Base-by-base conservation (phyloP, 2,113 vertebrate species). In the Sylvia atricapilla region DNA sequence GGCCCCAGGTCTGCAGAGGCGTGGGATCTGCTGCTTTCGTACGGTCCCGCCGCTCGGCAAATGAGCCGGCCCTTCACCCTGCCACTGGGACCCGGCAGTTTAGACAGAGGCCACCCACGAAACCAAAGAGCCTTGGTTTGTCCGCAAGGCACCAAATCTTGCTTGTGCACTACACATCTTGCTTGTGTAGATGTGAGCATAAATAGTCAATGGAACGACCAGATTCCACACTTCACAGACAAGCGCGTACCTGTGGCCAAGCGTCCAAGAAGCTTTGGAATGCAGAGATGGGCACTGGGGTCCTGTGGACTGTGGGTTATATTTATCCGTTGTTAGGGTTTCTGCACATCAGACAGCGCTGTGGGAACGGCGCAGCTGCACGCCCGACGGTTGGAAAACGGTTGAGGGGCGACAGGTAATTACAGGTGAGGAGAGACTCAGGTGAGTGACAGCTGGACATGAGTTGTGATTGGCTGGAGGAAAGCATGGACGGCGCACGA, bases 401-500 rank as follows among this genome's bases (percentile, higher is more conserved):
- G 56, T 7, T 17, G 23, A 17, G n/a, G 21, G 21, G 5, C 7
- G 28, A 25, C 15, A 6, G 37, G 50, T 28, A 6, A 11, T 19
- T 24, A 1, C 3, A 21, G 25, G 69, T 1, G 30, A 43, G 37
- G 16, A 7, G 21, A 39, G 14, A 11, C 30, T 6, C 50, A 8
- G 37, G 14, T 75, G 72, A 58, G 33, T 7, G 49, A 41, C 49
- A 44, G 39, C 33, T 35, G 41, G 17, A 5, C 3, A 10, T 2
- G 44, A 49, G 27, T 1, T 19, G n/a, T 33, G 74, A 76, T 25
- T 76, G 56, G 74, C 74, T 60, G n/a, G 12, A 24, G n/a, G 43
- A 14, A 28, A 8, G 12, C 10, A 3, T 0, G 8, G 18, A 1
- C 43, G 1, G 33, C 14, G 5, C 4, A 8, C 1, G 33, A 46